Evolutionary conservation across 2,888 invertebrate genomes (phyloP).

Genomic region (Ochlodes sylvanus): DNA sequence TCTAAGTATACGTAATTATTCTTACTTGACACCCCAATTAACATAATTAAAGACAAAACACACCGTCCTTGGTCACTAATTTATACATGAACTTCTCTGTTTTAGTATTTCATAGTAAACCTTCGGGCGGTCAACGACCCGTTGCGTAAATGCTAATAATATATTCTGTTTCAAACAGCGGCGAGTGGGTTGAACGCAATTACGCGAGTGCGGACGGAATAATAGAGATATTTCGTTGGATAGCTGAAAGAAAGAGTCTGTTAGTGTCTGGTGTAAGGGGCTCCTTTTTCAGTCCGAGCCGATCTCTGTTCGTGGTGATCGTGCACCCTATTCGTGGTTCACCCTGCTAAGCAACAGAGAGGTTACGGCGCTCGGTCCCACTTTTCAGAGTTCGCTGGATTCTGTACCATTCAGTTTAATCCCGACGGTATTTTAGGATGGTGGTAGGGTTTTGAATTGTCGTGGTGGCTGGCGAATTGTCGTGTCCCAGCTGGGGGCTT

Average conservation of each 20-base stretch:
- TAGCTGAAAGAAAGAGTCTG: slow-evolving; percentile 1
- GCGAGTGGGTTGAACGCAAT: slow-evolving; percentile 18
- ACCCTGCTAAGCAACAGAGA: too few relatives aligned
- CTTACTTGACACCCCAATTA: neutral
- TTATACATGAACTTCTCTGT: neutral
- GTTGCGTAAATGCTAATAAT: slow-evolving; percentile 48
- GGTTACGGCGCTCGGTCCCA: too few relatives aligned
- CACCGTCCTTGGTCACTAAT: slow-evolving; percentile 3
- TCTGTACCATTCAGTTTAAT: too few relatives aligned
- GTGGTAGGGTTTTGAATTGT: too few relatives aligned
- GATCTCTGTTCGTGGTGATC: too few relatives aligned
- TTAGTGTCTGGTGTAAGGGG: too few relatives aligned
- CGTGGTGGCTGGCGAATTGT: too few relatives aligned
- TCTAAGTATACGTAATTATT: neutral
- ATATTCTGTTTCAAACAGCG: slow-evolving; percentile 42
- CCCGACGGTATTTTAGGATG: too few relatives aligned
- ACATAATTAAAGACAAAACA: neutral
- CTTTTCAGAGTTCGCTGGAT: too few relatives aligned
- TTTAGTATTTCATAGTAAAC: slow-evolving; percentile 19
- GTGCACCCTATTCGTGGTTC: too few relatives aligned
- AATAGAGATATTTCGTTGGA: slow-evolving; percentile 16
- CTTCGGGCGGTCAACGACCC: slow-evolving; percentile 41
- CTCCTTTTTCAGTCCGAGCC: too few relatives aligned
- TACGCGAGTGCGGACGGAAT: slow-evolving; percentile 28
- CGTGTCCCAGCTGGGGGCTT: too few relatives aligned